A percentile compares a stretch with the other conserved stretches of the same genome.
phyloP scores from a whole-genome alignment of 2,888 invertebrate species.

The Tetramorium bicarinatum region DNA sequence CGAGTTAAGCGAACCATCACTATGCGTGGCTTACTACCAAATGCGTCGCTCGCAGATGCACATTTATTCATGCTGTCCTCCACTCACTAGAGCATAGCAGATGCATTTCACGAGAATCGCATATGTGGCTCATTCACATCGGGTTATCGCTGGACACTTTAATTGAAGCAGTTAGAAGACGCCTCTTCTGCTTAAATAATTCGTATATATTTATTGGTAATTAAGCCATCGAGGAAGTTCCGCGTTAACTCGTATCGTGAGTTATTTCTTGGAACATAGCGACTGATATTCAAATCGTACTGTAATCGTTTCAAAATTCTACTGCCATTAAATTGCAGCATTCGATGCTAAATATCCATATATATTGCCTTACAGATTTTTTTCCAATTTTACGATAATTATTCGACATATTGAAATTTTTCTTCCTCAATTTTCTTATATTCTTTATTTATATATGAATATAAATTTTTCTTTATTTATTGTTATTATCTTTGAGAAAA shows the following conservation, averaged over 20 bases:
- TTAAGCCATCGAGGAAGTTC: constrained; percentile 73
- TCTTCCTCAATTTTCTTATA: not conserved
- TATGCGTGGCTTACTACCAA: constrained; percentile 41
- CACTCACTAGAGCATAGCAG: not conserved
- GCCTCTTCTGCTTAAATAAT: constrained; percentile 60
- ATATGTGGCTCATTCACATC: constrained; percentile 51
- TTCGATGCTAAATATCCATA: constrained; percentile 66
- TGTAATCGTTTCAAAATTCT: constrained; percentile 72
- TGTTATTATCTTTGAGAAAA: not conserved
- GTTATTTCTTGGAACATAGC: constrained; percentile 55
- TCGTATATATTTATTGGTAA: constrained; percentile 69
- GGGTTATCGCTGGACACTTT: constrained; percentile 66
- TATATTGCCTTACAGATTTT: constrained; percentile 50
- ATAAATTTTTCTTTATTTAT: not conserved
- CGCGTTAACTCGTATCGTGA: constrained; percentile 52
- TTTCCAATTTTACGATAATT: not conserved
- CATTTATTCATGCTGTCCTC: constrained; percentile 45
- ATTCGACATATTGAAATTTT: not conserved
- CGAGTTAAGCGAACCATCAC: constrained; percentile 13
- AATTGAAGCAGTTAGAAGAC: constrained; percentile 67
- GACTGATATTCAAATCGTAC: constrained; percentile 18
- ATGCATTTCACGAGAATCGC: constrained; percentile 52
- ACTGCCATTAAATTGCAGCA: constrained; percentile 75
- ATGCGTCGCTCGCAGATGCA: constrained; percentile 8
- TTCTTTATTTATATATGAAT: not conserved